Evolutionary conservation across 1,140 invertebrate genomes (phyloP).

Genomic region (Aphidius gifuensis): DNA sequence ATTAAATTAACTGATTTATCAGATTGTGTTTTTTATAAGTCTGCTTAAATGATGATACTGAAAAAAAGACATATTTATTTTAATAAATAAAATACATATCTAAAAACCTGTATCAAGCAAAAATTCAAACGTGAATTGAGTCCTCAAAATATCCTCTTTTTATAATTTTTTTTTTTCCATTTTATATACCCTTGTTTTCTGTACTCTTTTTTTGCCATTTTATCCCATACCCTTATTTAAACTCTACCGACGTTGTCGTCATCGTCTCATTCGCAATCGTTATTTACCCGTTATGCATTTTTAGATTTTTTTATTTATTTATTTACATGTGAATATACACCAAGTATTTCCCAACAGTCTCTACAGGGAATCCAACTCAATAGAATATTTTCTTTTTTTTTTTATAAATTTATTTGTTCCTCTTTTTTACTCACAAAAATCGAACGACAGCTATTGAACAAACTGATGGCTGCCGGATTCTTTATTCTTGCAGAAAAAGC

Average conservation of each 20-base stretch:
- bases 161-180: not conserved
- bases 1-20: slow-evolving; percentile 31
- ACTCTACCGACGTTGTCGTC: not conserved
- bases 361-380: not conserved
- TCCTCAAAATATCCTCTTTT: too few species aligned
- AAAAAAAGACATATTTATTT: too few species aligned
- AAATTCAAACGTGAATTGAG: too few species aligned
- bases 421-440: not conserved
- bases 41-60: slow-evolving; percentile 12
- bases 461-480: slow-evolving; percentile 12
- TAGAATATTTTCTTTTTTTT: not conserved
- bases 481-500: not conserved
- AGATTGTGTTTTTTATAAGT: slow-evolving; percentile 38
- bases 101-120: too few species aligned
- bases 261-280: slow-evolving; percentile 14
- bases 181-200: not conserved
- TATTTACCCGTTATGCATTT: slow-evolving; percentile 21
- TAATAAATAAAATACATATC: too few species aligned
- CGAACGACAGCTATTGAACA: slow-evolving; percentile 5
- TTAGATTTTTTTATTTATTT: slow-evolving; percentile 1
- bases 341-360: not conserved
- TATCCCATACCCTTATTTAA: slow-evolving; percentile 13
- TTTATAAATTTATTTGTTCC: not conserved
- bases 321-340: too few species aligned
- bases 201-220: slow-evolving; percentile 13